Conservation (phyloP, 2,797 vertebrate species). For the Hemitrygon akajei region DNA sequence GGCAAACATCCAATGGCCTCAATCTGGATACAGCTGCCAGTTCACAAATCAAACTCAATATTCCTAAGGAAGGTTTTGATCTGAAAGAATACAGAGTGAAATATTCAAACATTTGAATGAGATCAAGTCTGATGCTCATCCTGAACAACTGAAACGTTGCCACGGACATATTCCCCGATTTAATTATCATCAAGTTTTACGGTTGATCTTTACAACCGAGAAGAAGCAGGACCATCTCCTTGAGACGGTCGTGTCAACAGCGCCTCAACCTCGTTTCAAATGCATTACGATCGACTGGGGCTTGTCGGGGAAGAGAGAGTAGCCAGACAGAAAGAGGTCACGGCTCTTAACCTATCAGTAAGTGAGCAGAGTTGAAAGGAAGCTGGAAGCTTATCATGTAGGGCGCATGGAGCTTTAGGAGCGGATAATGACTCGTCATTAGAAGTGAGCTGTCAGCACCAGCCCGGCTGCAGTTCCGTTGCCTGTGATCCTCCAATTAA, state of each 20-base stretch:
- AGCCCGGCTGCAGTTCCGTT: conserved; percentile 7
- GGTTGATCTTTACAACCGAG: not conserved
- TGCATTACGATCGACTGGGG: not conserved
- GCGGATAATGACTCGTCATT: conserved; percentile 27
- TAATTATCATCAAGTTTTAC: not conserved
- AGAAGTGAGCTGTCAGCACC: conserved; percentile 22
- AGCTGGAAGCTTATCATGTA: conserved; percentile 18
- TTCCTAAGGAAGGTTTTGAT: not conserved
- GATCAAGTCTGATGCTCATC: not conserved
- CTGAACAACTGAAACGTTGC: not conserved
- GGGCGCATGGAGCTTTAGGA: conserved; percentile 9
- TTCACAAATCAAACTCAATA: not conserved
- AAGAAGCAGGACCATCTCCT: not conserved
- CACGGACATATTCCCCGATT: not conserved
- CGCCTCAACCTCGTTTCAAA: not conserved
- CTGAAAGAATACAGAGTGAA: not conserved
- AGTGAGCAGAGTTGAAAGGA: conserved; percentile 17
- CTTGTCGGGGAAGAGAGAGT: not conserved
- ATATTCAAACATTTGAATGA: not conserved
- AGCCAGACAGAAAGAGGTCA: not conserved
- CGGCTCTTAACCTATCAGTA: conserved; percentile 20
- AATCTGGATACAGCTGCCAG: not conserved
- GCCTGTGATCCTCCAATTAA: conserved; percentile 28
- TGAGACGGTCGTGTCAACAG: not conserved
- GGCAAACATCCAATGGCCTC: not conserved